Evolutionary conservation across 2,113 vertebrate species (phyloP), one percentile per base, ranked within the genome.

Genomic region (Artemisiospiza belli): DNA sequence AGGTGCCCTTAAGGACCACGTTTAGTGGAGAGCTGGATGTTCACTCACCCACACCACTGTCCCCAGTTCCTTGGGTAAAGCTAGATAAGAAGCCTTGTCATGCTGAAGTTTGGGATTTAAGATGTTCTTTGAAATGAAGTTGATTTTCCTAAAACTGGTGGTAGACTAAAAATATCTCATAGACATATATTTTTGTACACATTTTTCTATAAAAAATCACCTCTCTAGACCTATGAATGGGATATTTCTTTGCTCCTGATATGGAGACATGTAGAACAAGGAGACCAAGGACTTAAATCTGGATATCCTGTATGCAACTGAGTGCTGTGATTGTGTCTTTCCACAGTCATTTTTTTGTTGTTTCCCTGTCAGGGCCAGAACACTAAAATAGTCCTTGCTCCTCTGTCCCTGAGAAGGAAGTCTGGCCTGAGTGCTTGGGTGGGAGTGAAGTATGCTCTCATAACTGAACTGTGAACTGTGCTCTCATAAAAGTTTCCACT

Each of bases 241-340:
- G 30, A 9, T 72, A 59, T 58, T 80, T 93, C 31, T 73, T 92
- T 94, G 37, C 39, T 87, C 15, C 23, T 73, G 37, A 22, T 76
- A 25, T 1, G 9, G 14, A 72, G 25, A 66, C 10, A 35, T 13
- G 12, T 7, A 84, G 19, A 78, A 25, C 47, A 47, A 79, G 25
- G 58, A 94, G 21, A 19, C 39, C 63, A 86, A n/a, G 64, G 64
- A 59, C 64, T 92, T 94, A 83, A 92, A 81, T 90, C 21, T 77
- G 90, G 86, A 89, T 94, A 89, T 93, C 92, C 86, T 94, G 79
- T 78, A 70, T 92, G 27, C 35, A 82, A 3, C 49, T 2, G 3
- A 80, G 59, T 83, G 47, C 64, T 92, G 47, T 70, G 89, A 81
- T 91, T 89, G 57, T 81, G 67, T 81, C 52, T 69, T 95, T 76